Base-by-base conservation (phyloP, 2,888 invertebrate genomes). In the Tromatobia lineatoria region DNA sequence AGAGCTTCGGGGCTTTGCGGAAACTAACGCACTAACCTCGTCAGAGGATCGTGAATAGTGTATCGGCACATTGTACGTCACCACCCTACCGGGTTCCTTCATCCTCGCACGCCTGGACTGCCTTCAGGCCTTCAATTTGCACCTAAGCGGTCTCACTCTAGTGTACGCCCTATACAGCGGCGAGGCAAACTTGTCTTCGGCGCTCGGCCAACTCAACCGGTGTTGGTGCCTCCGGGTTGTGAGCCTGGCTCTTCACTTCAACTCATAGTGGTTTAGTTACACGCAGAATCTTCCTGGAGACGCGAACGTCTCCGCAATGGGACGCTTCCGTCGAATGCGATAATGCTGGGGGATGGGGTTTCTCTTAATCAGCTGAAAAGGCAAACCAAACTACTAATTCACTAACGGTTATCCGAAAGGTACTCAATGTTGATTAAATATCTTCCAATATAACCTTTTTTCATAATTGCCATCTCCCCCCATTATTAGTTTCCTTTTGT, bases 51-150 rank as follows among this genome's bases (percentile, higher is more conserved):
- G 85, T 83, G 83, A 85, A 84, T 86, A 81, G 78, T 82, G 75
- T 83, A 83, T 85, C 82, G 76, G 64, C 78, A 78, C 70, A 74
- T 74, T 81, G 78, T 79, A 77, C 84, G 84, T 78, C 81, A 84
- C 81, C 78, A 81, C 61, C 52, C 81, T 70, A 74, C 57, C 57
- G 61, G 61, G 77, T 74, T 74, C 73, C 77, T 75, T 66, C 85
- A 78, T 81, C 83, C 85, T 70, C 74, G 80, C 77, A 80, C 74
- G 82, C 80, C 71, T 64, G 84, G 78, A 69, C 66, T 78, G 73
- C 83, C 81, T 81, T 83, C 81, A 85, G 80, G 88, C 86, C 86
- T 88, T 85, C 89, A 89, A 88, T 89, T 89, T 89, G 87, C 88
- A 87, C 87, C 86, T 77, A 82, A 87, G 89, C 84, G 83, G 89